Evolutionary conservation across 1,140 invertebrate species (phyloP).

Genomic region (Luehdorfia chinensis): DNA sequence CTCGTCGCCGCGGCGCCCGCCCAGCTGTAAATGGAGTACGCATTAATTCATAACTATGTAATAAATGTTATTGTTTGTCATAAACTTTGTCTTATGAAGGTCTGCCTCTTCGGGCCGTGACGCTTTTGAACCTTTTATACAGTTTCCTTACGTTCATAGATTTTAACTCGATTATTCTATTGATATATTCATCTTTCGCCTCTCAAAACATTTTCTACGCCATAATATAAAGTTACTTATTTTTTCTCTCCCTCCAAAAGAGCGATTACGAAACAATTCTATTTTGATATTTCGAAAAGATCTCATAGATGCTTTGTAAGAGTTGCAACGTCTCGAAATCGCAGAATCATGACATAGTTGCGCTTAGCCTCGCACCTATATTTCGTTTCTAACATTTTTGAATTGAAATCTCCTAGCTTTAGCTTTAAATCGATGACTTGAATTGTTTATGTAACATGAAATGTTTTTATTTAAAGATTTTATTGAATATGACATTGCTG

Average conservation of each 20-base stretch:
- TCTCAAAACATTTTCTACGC: neutral
- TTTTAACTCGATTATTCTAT: slow-evolving; percentile 35
- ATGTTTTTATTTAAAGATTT: neutral
- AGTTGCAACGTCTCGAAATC: slow-evolving; percentile 36
- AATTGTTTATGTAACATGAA: neutral
- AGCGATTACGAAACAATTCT: slow-evolving; percentile 38
- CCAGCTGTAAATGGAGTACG: slow-evolving; percentile 59
- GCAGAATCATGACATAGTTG: slow-evolving; percentile 49
- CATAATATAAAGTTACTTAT: neutral
- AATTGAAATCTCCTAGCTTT: neutral
- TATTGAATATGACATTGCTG: too few species aligned
- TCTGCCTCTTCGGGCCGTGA: slow-evolving; percentile 39
- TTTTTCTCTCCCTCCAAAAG: slow-evolving; percentile 16
- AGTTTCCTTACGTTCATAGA: slow-evolving; percentile 36
- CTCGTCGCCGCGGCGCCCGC: slow-evolving; percentile 52
- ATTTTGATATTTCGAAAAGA: slow-evolving; percentile 51
- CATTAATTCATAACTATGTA: slow-evolving; percentile 69
- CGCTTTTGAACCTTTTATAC: slow-evolving; percentile 48
- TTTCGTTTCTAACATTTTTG: slow-evolving; percentile 28
- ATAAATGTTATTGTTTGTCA: slow-evolving; percentile 74
- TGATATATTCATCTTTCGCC: slow-evolving; percentile 1
- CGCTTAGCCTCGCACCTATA: slow-evolving; percentile 45
- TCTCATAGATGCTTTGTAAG: slow-evolving; percentile 30
- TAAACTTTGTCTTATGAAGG: slow-evolving; percentile 69
- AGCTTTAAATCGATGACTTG: neutral